Base-by-base conservation (phyloP, 2,113 vertebrate genomes). In the Tetrao urogallus region DNA sequence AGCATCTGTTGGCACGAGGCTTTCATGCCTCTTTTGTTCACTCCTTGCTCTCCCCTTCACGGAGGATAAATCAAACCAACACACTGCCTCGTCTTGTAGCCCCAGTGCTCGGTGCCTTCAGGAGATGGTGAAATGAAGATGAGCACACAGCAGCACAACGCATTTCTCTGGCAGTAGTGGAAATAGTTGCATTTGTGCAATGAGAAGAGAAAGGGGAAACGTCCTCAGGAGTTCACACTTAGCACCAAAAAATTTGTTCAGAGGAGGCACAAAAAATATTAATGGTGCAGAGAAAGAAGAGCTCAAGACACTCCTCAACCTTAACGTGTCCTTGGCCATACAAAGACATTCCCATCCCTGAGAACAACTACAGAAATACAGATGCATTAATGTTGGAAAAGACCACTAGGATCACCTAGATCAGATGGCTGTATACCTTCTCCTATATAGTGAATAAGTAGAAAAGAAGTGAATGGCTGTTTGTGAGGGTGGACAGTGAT, bases 1-100 rank as follows among this genome's bases (percentile, higher is more conserved):
- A 94, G 85, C 92, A 95, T 71, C 94, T 67, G 82, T 11, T 81
- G 67, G 72, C 79, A 56, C 42, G 34, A n/a, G 58, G 42, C 32
- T 61, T 65, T 12, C 63, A 54, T 6, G 3, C 28, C 69, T 76
- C 81, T 77, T 95, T 42, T 73, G 56, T 82, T 54, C 78, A 38
- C 61, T 32, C 67, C 81, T 65, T n/a, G 19, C 57, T 82, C 60
- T 19, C 47, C 36, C 75, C 73, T 57, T 6, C 24, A 70, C 5
- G 1, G 43, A 80, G 30, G 58, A 63, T 9, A 73, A 60, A 79
- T 13, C 61, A n/a, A 64, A 72, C 61, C 36, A 80, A 27, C 25
- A 8, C 17, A 48, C 12, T 30, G 5, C 4, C 58, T 74, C 28
- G 69, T 90, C 70, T 36, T 27, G 12, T 52, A 78, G 63, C 60